Evolutionary conservation across 2,888 invertebrate species (phyloP).

Genomic region (Hipparchia semele): DNA sequence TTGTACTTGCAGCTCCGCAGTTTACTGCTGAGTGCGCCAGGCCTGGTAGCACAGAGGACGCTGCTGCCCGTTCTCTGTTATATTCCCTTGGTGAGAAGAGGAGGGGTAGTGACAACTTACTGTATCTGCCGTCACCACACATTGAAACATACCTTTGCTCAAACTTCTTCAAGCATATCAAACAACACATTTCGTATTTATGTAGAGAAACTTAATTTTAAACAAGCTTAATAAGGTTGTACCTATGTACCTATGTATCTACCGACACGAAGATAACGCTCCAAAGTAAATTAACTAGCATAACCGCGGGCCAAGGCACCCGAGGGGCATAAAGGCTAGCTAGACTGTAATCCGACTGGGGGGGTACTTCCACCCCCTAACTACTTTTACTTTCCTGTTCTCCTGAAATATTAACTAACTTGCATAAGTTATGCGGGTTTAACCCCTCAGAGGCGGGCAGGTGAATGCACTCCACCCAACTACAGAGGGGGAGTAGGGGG

Average conservation of each 20-base stretch:
- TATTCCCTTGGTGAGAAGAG: too few species aligned
- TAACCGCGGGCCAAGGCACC: slow-evolving; percentile 34
- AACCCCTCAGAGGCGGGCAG: slow-evolving; percentile 45
- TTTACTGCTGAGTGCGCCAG: too few species aligned
- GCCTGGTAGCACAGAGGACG: too few species aligned
- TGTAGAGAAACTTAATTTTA: slow-evolving; percentile 2
- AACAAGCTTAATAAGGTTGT: slow-evolving; percentile 25
- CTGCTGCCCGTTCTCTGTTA: too few species aligned
- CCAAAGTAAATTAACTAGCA: slow-evolving; percentile 33
- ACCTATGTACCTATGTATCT: neutral
- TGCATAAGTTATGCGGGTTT: slow-evolving; percentile 69
- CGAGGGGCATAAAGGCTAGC: slow-evolving; percentile 35
- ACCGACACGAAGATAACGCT: slow-evolving; percentile 27
- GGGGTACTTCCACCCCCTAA: slow-evolving; percentile 22
- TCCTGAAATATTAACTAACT: slow-evolving; percentile 76
- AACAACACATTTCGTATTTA: slow-evolving; percentile 14
- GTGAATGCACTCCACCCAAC: slow-evolving; percentile 61
- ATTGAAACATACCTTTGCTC: neutral
- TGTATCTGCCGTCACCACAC: too few species aligned
- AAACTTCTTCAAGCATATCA: neutral
- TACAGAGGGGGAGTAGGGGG: slow-evolving; percentile 26
- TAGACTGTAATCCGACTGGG: slow-evolving; percentile 40
- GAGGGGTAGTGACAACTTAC: too few species aligned
- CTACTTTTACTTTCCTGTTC: slow-evolving; percentile 73
- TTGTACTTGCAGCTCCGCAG: too few species aligned